These are phyloP conservation scores for Psettodes erumei DNA, from an alignment of 2,113 vertebrate genomes.

Conservation along the genomic window DNA sequence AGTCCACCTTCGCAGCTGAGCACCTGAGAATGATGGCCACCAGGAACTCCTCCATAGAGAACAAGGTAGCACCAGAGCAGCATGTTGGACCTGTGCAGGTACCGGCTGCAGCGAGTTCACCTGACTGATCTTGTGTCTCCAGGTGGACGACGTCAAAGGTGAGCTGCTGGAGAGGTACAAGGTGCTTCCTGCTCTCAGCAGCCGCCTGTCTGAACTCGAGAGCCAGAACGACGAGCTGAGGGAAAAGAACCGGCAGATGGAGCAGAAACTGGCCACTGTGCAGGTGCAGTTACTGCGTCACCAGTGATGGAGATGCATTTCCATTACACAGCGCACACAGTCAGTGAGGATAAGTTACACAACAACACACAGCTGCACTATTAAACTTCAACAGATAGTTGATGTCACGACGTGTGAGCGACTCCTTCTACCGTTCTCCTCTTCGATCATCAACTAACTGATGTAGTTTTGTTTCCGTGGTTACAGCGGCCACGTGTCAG, in stretches of 20 bases:
- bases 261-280: constrained; percentile 79
- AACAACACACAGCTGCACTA: too few species aligned
- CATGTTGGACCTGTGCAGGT: neutral
- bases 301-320: neutral
- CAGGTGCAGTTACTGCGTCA: constrained; percentile 66
- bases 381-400: neutral
- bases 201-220: constrained; percentile 77
- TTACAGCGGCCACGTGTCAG: too few species aligned
- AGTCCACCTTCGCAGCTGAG: constrained; percentile 91
- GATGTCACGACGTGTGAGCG: neutral
- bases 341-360: neutral
- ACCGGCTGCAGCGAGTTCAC: neutral
- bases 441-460: too few species aligned
- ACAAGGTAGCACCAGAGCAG: constrained; percentile 86
- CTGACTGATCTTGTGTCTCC: neutral
- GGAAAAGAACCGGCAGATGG: constrained; percentile 80
- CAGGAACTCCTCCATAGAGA: constrained; percentile 90
- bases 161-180: constrained; percentile 81
- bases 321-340: too few species aligned
- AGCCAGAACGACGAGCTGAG: constrained; percentile 77
- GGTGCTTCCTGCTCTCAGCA: constrained; percentile 79
- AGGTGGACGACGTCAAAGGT: constrained; percentile 80
- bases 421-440: too few species aligned
- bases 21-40: constrained; percentile 93
- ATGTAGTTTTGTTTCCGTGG: neutral